A percentile compares a stretch with the other conserved stretches of the same genome.
Conservation (phyloP, 2,888 invertebrate genomes). For the Mamestra brassicae region DNA sequence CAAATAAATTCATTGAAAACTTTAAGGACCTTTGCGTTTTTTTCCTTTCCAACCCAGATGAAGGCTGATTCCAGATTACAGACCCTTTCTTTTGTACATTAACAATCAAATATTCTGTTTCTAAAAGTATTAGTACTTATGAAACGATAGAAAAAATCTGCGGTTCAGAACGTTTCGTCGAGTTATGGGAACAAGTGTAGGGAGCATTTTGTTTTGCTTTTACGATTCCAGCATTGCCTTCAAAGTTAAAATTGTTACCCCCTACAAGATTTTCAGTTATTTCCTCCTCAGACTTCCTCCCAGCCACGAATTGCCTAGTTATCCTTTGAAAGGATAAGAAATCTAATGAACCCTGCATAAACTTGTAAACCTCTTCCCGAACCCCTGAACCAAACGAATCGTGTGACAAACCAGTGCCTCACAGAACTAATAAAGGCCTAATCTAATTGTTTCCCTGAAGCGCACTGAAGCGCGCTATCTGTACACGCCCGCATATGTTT, state of each 20-base stretch:
- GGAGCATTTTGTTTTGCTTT: not conserved
- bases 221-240: not conserved
- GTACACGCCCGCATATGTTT: slow-evolving; percentile 42
- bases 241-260: not conserved
- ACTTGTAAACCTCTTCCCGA: slow-evolving; percentile 1
- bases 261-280: not conserved
- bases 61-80: not conserved
- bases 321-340: not conserved
- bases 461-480: slow-evolving; percentile 47
- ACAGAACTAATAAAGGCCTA: slow-evolving; percentile 31
- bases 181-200: not conserved
- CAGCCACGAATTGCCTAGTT: not conserved
- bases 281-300: no score
- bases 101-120: no score
- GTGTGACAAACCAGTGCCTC: slow-evolving; percentile 49
- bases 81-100: not conserved
- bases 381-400: slow-evolving; percentile 15
- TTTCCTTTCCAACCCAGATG: not conserved
- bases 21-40: not conserved
- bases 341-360: slow-evolving; percentile 2
- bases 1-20: not conserved
- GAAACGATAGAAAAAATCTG: no score
- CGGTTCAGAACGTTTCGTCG: no score
- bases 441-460: slow-evolving; percentile 40
- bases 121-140: not conserved